phyloP scores from a whole-genome alignment of 2,888 invertebrate genomes.

The Pinctada fucata region DNA sequence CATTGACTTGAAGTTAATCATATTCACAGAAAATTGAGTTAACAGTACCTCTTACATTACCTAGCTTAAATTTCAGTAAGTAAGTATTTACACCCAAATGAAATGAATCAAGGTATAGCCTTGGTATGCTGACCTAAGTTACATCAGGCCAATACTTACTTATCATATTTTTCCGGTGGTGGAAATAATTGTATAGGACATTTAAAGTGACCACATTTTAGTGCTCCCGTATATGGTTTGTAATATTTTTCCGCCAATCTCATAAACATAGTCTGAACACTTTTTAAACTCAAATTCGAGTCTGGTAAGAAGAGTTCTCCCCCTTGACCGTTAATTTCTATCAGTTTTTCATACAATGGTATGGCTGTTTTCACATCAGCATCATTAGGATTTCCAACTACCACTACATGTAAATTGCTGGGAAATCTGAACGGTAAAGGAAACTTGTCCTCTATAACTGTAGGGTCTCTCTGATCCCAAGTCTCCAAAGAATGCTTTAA shows the following conservation, averaged over 20 bases:
- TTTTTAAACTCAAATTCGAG: conserved; percentile 66
- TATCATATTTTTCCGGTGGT: conserved; percentile 80
- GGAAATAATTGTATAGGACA: conserved; percentile 86
- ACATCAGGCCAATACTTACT: conserved; percentile 51
- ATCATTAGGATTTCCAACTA: conserved; percentile 75
- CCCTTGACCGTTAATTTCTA: conserved; percentile 83
- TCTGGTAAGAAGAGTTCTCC: conserved; percentile 77
- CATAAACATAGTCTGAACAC: conserved; percentile 81
- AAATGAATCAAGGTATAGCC: too few relatives aligned
- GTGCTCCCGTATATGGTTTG: conserved; percentile 84
- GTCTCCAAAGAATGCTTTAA: conserved; percentile 80
- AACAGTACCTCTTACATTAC: too few relatives aligned
- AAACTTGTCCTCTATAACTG: conserved; percentile 76
- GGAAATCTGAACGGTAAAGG: conserved; percentile 89
- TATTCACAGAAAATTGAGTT: too few relatives aligned
- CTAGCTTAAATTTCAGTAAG: too few relatives aligned
- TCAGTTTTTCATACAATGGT: conserved; percentile 87
- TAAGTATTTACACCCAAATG: too few relatives aligned
- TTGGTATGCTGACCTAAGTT: too few relatives aligned
- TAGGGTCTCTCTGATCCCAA: conserved; percentile 52
- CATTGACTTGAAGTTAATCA: too few relatives aligned
- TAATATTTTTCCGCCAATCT: conserved; percentile 86
- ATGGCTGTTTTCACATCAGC: conserved; percentile 79
- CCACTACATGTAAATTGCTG: conserved; percentile 84
- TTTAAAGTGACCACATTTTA: conserved; percentile 87